phyloP scores from a whole-genome alignment of 2,113 vertebrate species.

The Mobula birostris region DNA sequence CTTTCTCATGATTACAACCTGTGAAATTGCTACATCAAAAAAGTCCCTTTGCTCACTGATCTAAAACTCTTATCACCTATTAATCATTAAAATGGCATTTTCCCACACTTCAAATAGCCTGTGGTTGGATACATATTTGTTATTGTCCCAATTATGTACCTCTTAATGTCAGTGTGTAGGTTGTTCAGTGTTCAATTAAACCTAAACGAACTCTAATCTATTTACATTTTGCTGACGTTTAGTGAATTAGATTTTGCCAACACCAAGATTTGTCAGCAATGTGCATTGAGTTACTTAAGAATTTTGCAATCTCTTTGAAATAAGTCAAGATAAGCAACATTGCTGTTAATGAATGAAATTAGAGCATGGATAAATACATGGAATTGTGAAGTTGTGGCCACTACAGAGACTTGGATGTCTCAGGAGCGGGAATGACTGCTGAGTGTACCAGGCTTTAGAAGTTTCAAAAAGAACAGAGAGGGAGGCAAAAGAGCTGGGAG shows the following conservation, averaged over 20 bases:
- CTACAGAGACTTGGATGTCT: too few relatives aligned
- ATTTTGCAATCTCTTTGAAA: not conserved
- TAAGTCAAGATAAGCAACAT: not conserved
- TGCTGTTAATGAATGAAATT: not conserved
- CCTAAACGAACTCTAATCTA: not conserved
- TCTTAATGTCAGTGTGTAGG: not conserved
- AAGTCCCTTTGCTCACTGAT: not conserved
- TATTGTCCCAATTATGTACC: not conserved
- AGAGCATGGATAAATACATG: too few relatives aligned
- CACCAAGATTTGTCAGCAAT: not conserved
- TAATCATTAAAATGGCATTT: conserved; percentile 17
- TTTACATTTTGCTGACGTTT: not conserved
- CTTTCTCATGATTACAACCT: not conserved
- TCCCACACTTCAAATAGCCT: not conserved
- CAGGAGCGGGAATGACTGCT: too few relatives aligned
- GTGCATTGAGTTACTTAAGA: not conserved
- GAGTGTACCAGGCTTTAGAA: too few relatives aligned
- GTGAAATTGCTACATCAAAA: not conserved
- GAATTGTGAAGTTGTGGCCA: too few relatives aligned
- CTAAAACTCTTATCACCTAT: not conserved
- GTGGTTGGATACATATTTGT: not conserved
- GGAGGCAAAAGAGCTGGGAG: too few relatives aligned
- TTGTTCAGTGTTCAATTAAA: conserved; percentile 1
- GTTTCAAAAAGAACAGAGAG: too few relatives aligned
- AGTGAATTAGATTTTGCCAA: not conserved